A percentile compares a stretch with the other conserved stretches of the same genome.
Evolutionary conservation across 64 coral and sea anemone genomes (phyloP).

Genomic region (Stichodactyla helianthus): DNA sequence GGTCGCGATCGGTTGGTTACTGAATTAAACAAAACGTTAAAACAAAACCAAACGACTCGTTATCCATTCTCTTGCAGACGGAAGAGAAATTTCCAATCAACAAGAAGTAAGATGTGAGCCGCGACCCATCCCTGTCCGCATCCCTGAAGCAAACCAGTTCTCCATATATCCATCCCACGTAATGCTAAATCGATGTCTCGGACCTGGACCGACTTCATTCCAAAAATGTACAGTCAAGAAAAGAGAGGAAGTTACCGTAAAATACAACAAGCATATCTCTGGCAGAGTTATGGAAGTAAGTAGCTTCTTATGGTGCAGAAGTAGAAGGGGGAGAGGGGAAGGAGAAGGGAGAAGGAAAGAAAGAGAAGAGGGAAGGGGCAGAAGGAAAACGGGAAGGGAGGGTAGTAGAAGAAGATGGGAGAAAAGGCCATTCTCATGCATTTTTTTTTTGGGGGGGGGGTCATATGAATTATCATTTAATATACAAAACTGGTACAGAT

Average conservation of each 20-base stretch:
- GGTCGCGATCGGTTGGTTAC: too few species aligned
- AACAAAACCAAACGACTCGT: not conserved
- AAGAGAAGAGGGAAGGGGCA: too few species aligned
- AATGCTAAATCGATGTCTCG: not conserved
- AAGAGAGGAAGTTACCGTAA: not conserved
- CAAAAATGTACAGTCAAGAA: not conserved
- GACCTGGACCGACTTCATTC: not conserved
- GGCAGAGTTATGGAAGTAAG: too few species aligned
- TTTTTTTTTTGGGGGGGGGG: too few species aligned
- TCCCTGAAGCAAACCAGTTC: not conserved
- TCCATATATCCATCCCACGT: not conserved
- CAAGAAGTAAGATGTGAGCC: not conserved
- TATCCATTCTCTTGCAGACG: not conserved
- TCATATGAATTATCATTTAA: not conserved
- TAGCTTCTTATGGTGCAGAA: too few species aligned
- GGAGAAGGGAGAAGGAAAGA: too few species aligned
- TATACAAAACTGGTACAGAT: too few species aligned
- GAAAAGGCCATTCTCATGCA: too few species aligned
- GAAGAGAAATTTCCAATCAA: not conserved
- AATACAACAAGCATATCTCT: not conserved
- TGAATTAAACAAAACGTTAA: not conserved
- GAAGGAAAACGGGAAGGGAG: too few species aligned
- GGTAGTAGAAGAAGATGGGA: too few species aligned
- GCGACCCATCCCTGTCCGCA: not conserved
- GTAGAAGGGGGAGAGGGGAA: too few species aligned